Evolutionary conservation across 2,888 invertebrate genomes (phyloP), one percentile per base, ranked within the genome.

Genomic region (Euproctis similis): DNA sequence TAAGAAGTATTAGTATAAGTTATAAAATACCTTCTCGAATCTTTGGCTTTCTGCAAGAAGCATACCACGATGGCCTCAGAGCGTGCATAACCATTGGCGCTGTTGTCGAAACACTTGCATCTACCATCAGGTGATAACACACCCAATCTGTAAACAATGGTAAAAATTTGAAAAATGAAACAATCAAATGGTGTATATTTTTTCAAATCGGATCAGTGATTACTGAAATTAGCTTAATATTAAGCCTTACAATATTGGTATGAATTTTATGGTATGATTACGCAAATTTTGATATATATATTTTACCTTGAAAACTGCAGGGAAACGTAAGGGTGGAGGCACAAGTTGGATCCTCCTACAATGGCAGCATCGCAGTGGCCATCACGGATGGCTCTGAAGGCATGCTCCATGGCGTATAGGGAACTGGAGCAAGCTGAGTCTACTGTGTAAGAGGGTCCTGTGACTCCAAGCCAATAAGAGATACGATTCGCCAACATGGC

Each of bases 341-440:
- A 92, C 12, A 98, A 73, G 64, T 94, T 95, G 9, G 92, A 87
- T 0, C 96, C 97, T 3, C 93, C 96, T 2, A 98, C 95, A 29
- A 98, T 89, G 0, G 97, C 97, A 0, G 91, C 87, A 37, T 98
- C 96, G 56, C 96, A 95, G 38, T 91, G 88, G 0, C 95, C 96
- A 43, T 88, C 88, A 17, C 92, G 84, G 24, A 96, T 89, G 0
- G 93, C 88, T 25, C 87, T 86, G 64, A 91, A 93, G 8, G 93
- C 94, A 41, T 92, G 91, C 53, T 97, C 95, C 31, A 97, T 45
- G 0, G 96, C 97, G 49, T 93, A 90, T 44, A 96, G 86, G 5
- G 96, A 94, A 30, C 97, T 97, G n/a, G 96, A 96, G 67, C 97
- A 98, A 0, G 97, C 97, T 0, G 97, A 95, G 73, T 98, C 97